Percentiles rank a stretch among this genome's conserved stretches.
Conservation (phyloP, 1,140 invertebrate genomes). For the Conus ventricosus region DNA sequence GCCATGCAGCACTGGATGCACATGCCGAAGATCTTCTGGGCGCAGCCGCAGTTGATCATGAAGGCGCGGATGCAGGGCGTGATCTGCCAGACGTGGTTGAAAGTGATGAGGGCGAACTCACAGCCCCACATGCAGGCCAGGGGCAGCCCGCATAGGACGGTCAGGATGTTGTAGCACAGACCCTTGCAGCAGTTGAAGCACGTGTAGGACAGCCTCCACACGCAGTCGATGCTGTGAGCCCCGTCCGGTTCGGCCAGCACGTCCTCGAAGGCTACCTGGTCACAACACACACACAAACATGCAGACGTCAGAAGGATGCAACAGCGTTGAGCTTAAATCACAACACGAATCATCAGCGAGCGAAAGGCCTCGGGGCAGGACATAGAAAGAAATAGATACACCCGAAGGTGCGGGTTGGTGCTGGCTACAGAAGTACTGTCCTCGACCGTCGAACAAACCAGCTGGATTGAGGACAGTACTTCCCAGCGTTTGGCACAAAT, state of each 20-base stretch:
- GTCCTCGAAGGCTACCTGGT: slow-evolving; percentile 80
- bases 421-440: too few species aligned
- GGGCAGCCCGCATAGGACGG: slow-evolving; percentile 82
- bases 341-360: background rate
- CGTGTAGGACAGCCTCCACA: slow-evolving; percentile 82
- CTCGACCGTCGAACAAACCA: too few species aligned
- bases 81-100: slow-evolving; percentile 75
- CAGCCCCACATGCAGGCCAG: slow-evolving; percentile 82
- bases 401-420: too few species aligned
- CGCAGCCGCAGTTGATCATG: slow-evolving; percentile 80
- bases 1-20: slow-evolving; percentile 80
- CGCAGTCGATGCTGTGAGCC: slow-evolving; percentile 83
- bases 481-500: too few species aligned
- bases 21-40: slow-evolving; percentile 78
- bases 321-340: background rate
- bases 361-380: background rate
- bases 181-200: slow-evolving; percentile 82
- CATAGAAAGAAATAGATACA: too few species aligned
- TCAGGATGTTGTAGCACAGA: slow-evolving; percentile 83
- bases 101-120: slow-evolving; percentile 84
- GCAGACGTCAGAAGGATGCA: background rate
- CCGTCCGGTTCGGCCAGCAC: slow-evolving; percentile 86
- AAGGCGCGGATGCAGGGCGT: slow-evolving; percentile 65
- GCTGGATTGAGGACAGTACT: too few species aligned
- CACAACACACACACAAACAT: background rate